Percentiles rank a stretch among this genome's conserved stretches.
Conservation (phyloP, 2,888 invertebrate genomes). For the Acanthosepion pharaonis region DNA sequence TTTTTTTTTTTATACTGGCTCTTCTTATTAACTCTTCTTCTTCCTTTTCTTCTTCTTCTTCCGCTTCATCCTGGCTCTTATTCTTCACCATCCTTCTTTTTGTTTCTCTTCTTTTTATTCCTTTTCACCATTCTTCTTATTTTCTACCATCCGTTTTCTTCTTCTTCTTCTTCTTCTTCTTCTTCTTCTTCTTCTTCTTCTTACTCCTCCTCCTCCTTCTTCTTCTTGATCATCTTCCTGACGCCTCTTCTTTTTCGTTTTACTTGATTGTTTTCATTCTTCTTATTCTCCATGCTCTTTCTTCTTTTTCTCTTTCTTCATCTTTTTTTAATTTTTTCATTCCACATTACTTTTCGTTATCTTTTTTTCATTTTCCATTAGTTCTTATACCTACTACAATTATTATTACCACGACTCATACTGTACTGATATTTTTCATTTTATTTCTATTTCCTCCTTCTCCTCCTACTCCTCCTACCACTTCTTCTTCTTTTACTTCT, state of each 20-base stretch:
- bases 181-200: neutral
- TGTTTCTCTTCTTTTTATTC: too few species aligned
- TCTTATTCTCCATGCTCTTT: neutral
- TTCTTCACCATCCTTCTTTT: neutral
- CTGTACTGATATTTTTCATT: neutral
- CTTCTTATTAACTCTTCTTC: neutral
- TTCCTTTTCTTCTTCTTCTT: neutral
- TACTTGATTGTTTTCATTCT: neutral
- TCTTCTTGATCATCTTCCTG: neutral
- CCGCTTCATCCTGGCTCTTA: neutral
- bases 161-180: neutral
- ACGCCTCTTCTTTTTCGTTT: neutral
- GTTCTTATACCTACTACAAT: neutral
- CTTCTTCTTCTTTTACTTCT: neutral
- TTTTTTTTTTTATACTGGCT: neutral
- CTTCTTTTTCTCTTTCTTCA: neutral
- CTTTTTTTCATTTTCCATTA: neutral
- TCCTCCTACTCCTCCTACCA: neutral
- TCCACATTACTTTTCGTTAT: neutral
- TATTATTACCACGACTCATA: neutral
- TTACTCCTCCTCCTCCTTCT: fast-evolving
- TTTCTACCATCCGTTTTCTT: neutral
- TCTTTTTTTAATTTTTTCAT: neutral
- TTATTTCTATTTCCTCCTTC: neutral
- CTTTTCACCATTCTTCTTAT: neutral